Evolutionary conservation across 2,797 vertebrate genomes (phyloP).

Genomic region (Petrocephalus schoutedeni): DNA sequence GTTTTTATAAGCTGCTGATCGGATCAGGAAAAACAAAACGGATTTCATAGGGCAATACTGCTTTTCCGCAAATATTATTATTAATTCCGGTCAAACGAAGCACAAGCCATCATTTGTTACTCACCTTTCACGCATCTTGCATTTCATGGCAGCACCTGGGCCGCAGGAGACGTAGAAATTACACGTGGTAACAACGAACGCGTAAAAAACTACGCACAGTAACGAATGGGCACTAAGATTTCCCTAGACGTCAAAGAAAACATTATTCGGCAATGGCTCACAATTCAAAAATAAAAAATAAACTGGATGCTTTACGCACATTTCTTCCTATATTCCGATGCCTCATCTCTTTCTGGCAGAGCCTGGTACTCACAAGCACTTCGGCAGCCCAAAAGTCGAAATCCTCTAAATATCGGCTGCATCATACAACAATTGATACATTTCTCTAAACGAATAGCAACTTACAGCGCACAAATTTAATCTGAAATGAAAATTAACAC

Average conservation of each 20-base stretch:
- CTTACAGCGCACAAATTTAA: neutral
- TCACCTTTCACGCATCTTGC: neutral
- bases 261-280: neutral
- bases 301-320: neutral
- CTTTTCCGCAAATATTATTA: neutral
- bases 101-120: neutral
- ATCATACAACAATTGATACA: neutral
- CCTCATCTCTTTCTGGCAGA: neutral
- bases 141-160: neutral
- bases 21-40: too few relatives aligned
- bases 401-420: conserved; percentile 8
- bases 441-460: neutral
- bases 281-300: neutral
- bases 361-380: neutral
- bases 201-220: neutral
- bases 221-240: neutral
- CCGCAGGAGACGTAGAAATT: neutral
- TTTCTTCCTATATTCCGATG: neutral
- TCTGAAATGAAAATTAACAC: neutral
- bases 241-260: neutral
- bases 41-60: neutral
- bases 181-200: neutral
- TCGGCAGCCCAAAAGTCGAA: neutral
- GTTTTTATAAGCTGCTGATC: too few relatives aligned
- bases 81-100: neutral